phyloP scores from a whole-genome alignment of 2,113 vertebrate genomes.

The Melierax canorus region DNA sequence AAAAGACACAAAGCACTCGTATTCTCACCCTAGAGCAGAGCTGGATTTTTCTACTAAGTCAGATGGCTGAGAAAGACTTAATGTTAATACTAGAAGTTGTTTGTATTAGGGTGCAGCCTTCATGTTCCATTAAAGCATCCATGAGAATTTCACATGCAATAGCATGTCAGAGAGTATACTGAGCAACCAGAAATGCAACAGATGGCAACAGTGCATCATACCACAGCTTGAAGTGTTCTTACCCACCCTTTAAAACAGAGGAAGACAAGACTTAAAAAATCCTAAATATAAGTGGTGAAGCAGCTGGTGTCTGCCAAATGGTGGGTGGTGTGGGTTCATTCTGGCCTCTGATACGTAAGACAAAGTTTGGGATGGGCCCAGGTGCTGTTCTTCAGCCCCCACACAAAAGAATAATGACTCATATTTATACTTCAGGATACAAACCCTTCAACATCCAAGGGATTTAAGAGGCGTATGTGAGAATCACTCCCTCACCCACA shows the following conservation, averaged over 20 bases:
- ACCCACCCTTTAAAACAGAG: conserved; percentile 22
- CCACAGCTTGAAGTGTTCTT: conserved; percentile 1
- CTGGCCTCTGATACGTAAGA: conserved; percentile 30
- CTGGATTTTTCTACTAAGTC: not conserved
- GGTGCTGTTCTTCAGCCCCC: conserved; percentile 55
- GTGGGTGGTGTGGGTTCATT: conserved; percentile 48
- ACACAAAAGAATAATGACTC: conserved; percentile 60
- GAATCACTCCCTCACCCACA: conserved; percentile 13
- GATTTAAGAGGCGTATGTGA: conserved; percentile 1
- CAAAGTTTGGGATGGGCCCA: conserved; percentile 37
- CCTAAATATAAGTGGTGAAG: conserved; percentile 38
- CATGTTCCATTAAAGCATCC: not conserved
- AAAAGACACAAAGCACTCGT: not conserved
- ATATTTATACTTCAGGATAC: conserved; percentile 9
- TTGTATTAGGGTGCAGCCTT: not conserved
- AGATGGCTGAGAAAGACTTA: not conserved
- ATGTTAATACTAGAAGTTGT: not conserved
- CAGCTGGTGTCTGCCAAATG: conserved; percentile 51
- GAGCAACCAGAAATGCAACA: conserved; percentile 15
- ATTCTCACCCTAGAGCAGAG: not conserved
- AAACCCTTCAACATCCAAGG: conserved; percentile 1
- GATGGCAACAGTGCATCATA: conserved; percentile 24
- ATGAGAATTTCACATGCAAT: not conserved
- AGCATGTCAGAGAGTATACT: not conserved
- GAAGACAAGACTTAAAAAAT: conserved; percentile 1